Conservation (phyloP, 2,113 vertebrate species). For the Suricata suricatta region DNA sequence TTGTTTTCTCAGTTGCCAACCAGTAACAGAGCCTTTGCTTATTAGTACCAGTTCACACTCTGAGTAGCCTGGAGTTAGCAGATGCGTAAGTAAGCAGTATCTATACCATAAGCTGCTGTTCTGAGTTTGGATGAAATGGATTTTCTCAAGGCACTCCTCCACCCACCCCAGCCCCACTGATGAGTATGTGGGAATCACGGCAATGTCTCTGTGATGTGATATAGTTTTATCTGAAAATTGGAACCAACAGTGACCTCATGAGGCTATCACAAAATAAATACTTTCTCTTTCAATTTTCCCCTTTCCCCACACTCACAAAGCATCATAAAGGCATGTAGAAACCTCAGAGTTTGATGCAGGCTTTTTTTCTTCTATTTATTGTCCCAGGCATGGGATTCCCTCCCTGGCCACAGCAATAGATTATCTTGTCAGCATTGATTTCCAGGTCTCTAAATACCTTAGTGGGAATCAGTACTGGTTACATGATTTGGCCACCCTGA, state of each 20-base stretch:
- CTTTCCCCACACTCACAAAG: not conserved
- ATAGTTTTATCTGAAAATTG: not conserved
- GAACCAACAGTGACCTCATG: not conserved
- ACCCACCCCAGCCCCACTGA: not conserved
- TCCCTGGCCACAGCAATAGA: not conserved
- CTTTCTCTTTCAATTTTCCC: not conserved
- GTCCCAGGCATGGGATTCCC: not conserved
- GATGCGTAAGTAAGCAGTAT: not conserved
- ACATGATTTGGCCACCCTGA: conserved; percentile 38
- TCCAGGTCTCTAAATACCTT: not conserved
- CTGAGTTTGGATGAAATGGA: not conserved
- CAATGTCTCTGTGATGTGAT: not conserved
- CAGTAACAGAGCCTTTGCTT: not conserved
- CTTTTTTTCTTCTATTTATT: not conserved
- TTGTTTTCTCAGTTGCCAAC: not conserved
- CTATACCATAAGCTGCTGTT: not conserved
- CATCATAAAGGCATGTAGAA: not conserved
- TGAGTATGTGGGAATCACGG: not conserved
- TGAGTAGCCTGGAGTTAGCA: not conserved
- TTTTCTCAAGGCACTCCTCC: not conserved
- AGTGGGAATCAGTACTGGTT: not conserved
- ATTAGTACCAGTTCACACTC: accelerated
- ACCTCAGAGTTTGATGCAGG: not conserved
- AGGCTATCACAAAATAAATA: not conserved
- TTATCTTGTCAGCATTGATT: conserved; percentile 38